Evolutionary conservation across 2,113 vertebrate genomes (phyloP).

Genomic region (Notiomystis cincta): DNA sequence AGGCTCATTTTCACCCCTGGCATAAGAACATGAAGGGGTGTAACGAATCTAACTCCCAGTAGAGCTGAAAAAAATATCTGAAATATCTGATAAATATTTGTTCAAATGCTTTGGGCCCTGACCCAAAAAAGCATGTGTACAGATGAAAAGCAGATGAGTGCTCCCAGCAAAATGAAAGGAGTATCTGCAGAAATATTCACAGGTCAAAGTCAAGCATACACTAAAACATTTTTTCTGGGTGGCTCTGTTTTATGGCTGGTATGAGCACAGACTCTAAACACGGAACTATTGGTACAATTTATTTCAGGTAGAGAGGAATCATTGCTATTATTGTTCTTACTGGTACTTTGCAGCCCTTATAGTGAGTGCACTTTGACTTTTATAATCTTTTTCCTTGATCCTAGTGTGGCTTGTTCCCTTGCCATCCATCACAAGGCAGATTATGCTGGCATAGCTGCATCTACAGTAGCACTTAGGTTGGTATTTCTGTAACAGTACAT

Average conservation of each 20-base stretch:
- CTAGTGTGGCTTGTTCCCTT: background rate
- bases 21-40: background rate
- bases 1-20: conserved; percentile 32
- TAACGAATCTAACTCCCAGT: background rate
- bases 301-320: conserved; percentile 10
- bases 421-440: background rate
- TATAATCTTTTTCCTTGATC: background rate
- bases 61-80: conserved; percentile 1
- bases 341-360: background rate
- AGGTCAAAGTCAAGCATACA: background rate
- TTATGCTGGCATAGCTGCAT: background rate
- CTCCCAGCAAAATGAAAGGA: conserved; percentile 4
- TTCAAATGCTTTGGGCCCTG: conserved; percentile 32
- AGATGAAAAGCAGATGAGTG: conserved; percentile 2
- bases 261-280: background rate
- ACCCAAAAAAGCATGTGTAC: conserved; percentile 12
- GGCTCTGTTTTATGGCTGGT: background rate
- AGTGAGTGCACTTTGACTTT: background rate
- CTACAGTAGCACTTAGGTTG: background rate
- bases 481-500: background rate
- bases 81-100: conserved; percentile 55
- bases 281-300: background rate
- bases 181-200: conserved; percentile 5
- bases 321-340: conserved; percentile 17
- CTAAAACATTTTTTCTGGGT: conserved; percentile 1